phyloP scores from a whole-genome alignment of 1,140 invertebrate genomes.

The Drosophila nigromelanica region DNA sequence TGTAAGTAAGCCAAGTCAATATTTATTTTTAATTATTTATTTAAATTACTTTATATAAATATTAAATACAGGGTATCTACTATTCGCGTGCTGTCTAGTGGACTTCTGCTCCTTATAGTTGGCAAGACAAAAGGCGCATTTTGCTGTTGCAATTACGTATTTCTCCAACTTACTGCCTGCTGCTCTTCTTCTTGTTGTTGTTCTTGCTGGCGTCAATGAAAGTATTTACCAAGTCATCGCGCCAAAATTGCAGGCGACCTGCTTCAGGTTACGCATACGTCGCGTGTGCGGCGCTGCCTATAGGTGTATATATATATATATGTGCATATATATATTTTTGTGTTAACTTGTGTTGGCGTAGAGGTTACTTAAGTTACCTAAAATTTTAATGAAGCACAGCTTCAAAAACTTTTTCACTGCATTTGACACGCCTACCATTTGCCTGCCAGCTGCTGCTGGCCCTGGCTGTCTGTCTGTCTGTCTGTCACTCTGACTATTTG shows the following conservation, averaged over 20 bases:
- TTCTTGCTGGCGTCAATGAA: slow-evolving; percentile 61
- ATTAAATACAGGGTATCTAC: not conserved
- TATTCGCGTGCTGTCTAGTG: no score
- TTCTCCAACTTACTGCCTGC: not conserved
- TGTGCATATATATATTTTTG: not conserved
- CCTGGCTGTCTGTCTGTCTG: not conserved
- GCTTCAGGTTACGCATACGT: slow-evolving; percentile 62
- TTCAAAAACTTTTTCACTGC: slow-evolving; percentile 56
- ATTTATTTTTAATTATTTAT: no score
- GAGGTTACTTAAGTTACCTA: slow-evolving; percentile 29
- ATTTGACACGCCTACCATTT: slow-evolving; percentile 56
- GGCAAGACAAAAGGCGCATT: slow-evolving; percentile 44
- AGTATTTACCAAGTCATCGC: slow-evolving; percentile 73
- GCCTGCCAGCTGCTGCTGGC: not conserved
- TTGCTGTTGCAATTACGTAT: slow-evolving; percentile 10
- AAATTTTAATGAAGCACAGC: slow-evolving; percentile 66
- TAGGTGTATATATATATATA: not conserved
- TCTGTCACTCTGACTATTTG: not conserved
- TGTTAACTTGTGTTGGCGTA: slow-evolving; percentile 58
- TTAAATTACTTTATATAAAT: no score
- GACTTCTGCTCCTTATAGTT: slow-evolving; percentile 15
- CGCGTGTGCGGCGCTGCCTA: slow-evolving; percentile 2
- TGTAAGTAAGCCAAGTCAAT: no score
- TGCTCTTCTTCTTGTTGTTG: slow-evolving; percentile 27
- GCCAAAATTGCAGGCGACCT: slow-evolving; percentile 38